These are phyloP conservation scores for Haplochromis vanheusdeni DNA, from an alignment of 2,113 vertebrate species.

Conservation along the genomic window DNA sequence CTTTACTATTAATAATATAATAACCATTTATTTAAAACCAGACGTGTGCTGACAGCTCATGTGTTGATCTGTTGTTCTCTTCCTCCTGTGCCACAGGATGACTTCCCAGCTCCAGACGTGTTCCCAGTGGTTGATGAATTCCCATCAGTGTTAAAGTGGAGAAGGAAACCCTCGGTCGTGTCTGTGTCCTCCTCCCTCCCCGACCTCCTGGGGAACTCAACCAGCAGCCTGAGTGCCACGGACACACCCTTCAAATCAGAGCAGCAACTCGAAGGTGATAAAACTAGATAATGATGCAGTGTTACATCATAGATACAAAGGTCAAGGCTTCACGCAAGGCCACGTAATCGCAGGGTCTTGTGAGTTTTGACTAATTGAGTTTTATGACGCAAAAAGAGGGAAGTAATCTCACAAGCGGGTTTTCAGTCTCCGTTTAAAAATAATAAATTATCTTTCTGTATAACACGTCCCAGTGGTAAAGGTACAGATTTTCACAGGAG, in stretches of 20 bases:
- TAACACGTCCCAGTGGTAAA: not conserved
- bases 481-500: not conserved
- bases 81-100: conserved; percentile 46
- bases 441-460: not conserved
- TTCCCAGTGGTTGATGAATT: conserved; percentile 77
- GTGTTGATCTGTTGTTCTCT: not conserved
- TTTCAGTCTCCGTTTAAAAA: not conserved
- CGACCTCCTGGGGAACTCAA: conserved; percentile 76
- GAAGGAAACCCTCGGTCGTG: conserved; percentile 77
- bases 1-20: not conserved
- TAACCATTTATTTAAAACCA: not conserved
- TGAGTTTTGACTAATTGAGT: not conserved
- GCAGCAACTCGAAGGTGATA: conserved; percentile 73
- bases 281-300: not conserved
- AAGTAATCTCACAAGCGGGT: not conserved
- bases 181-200: conserved; percentile 81
- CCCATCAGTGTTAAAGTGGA: conserved; percentile 82
- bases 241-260: conserved; percentile 77
- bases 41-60: not conserved
- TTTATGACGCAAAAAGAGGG: not conserved
- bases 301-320: not conserved
- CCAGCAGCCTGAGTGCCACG: conserved; percentile 72
- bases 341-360: not conserved
- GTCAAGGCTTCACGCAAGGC: not conserved
- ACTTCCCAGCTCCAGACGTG: conserved; percentile 72